Evolutionary conservation across 2,797 vertebrate species (phyloP).

Genomic region (Danio tinwini): DNA sequence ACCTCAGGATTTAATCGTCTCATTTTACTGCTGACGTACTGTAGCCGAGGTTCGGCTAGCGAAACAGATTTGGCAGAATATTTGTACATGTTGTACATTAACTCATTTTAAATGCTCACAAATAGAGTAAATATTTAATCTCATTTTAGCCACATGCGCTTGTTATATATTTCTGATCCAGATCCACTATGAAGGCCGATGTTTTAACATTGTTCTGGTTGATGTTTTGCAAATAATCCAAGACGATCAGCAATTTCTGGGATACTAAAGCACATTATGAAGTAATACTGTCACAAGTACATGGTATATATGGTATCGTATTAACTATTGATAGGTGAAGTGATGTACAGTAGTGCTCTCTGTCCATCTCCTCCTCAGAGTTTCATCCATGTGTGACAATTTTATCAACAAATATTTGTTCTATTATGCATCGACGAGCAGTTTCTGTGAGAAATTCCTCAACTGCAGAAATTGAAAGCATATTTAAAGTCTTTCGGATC

Average conservation of each 20-base stretch:
- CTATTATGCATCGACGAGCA: slow-evolving; percentile 35
- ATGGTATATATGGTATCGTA: slow-evolving; percentile 11
- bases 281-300: slow-evolving; percentile 19
- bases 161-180: neutral
- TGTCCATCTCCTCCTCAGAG: neutral
- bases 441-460: slow-evolving; percentile 36
- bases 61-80: neutral
- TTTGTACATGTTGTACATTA: slow-evolving; percentile 39
- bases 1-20: slow-evolving; percentile 42
- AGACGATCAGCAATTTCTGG: neutral
- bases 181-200: neutral
- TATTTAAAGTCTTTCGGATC: slow-evolving; percentile 32
- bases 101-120: slow-evolving; percentile 1
- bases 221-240: neutral
- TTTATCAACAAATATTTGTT: slow-evolving; percentile 42
- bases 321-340: slow-evolving; percentile 1
- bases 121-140: slow-evolving; percentile 20
- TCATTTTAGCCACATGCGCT: slow-evolving; percentile 1
- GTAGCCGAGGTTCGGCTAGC: slow-evolving; percentile 10
- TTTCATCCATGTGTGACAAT: neutral
- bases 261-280: slow-evolving; percentile 51
- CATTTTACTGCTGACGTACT: slow-evolving; percentile 45
- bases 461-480: slow-evolving; percentile 43
- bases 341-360: slow-evolving; percentile 3
- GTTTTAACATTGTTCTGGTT: neutral